These are phyloP conservation scores for Jaculus jaculus DNA, from an alignment of 2,113 vertebrate species.

Conservation along the genomic window DNA sequence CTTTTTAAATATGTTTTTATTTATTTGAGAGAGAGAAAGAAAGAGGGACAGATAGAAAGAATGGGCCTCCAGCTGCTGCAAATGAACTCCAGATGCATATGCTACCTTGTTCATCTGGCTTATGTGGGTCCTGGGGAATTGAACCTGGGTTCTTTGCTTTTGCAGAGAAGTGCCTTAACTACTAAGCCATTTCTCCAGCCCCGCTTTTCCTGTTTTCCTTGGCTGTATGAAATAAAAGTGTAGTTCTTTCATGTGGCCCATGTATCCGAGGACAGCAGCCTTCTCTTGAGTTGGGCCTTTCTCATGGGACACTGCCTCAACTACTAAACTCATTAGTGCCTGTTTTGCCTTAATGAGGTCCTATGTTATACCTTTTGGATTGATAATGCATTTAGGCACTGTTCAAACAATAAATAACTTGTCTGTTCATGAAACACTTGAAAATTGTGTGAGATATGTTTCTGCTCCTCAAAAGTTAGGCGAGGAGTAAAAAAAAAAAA, in stretches of 20 bases:
- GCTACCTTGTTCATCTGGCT: too few relatives aligned
- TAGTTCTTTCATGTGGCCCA: not conserved
- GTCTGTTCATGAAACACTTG: conserved; percentile 22
- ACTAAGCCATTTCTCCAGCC: too few relatives aligned
- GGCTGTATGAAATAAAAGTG: not conserved
- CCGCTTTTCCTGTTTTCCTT: not conserved
- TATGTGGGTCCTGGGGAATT: too few relatives aligned
- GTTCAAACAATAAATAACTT: not conserved
- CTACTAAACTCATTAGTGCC: not conserved
- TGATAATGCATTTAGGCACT: not conserved
- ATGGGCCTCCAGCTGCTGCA: too few relatives aligned
- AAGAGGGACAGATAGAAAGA: too few relatives aligned
- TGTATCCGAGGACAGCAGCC: not conserved
- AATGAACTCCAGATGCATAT: too few relatives aligned
- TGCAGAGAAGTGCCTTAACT: too few relatives aligned
- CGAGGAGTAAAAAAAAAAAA: conserved; percentile 8
- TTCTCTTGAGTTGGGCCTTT: not conserved
- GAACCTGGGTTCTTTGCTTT: too few relatives aligned
- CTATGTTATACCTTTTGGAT: not conserved
- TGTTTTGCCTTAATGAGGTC: conserved; percentile 27
- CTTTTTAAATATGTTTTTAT: too few relatives aligned
- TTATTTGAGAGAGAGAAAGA: too few relatives aligned
- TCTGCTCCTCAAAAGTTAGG: conserved; percentile 4
- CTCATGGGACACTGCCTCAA: not conserved
- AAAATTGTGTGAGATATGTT: conserved; percentile 34